These are phyloP conservation scores for Lamprotornis superbus DNA, from an alignment of 2,113 vertebrate species.

Conservation along the genomic window DNA sequence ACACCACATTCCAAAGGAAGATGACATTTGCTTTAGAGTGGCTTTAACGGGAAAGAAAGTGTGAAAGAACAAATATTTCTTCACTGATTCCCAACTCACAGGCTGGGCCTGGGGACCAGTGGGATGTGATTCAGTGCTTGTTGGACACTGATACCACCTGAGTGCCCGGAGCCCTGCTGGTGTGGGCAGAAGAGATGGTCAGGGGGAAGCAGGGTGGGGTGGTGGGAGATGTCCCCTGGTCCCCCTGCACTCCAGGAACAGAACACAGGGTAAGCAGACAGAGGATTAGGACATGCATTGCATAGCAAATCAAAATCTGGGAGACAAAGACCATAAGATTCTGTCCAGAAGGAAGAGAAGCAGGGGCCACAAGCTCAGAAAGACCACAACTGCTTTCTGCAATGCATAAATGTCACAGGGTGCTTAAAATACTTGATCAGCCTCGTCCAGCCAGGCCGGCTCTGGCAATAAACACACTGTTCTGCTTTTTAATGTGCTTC, in stretches of 20 bases:
- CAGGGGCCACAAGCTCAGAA: neutral
- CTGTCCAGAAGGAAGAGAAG: neutral
- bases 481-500: neutral
- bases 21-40: neutral
- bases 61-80: neutral
- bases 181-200: neutral
- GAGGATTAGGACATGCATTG: neutral
- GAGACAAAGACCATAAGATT: neutral
- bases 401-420: neutral
- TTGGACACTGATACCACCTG: neutral
- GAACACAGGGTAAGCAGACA: neutral
- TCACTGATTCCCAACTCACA: neutral
- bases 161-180: neutral
- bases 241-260: neutral
- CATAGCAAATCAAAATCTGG: neutral
- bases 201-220: neutral
- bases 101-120: fast-evolving
- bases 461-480: neutral
- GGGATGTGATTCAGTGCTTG: neutral
- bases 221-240: neutral
- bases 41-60: neutral
- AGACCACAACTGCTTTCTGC: neutral
- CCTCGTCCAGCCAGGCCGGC: neutral
- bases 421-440: neutral
- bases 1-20: neutral